Evolutionary conservation across 2,888 invertebrate genomes (phyloP).

Genomic region (Ormyrus nitidulus): DNA sequence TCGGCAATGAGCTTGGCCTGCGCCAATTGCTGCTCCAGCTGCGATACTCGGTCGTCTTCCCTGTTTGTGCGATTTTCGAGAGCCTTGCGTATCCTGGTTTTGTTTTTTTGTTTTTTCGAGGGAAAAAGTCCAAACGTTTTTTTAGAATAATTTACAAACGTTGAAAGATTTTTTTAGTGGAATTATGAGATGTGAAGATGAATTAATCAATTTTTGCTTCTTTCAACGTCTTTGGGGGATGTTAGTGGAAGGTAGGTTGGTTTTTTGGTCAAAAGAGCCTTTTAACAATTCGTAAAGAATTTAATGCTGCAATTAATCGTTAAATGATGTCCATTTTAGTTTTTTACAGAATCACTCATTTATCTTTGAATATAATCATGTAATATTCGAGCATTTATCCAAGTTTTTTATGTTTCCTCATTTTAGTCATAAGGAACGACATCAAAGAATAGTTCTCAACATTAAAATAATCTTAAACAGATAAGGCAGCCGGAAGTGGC

Average conservation of each 20-base stretch:
- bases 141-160: constrained; percentile 18
- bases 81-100: constrained; percentile 94
- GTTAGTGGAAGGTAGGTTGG: not conserved
- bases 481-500: constrained; percentile 27
- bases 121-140: constrained; percentile 16
- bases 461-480: constrained; percentile 7
- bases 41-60: constrained; percentile 99
- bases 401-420: too few relatives aligned
- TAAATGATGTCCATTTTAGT: too few relatives aligned
- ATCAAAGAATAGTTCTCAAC: not conserved
- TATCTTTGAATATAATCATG: too few relatives aligned
- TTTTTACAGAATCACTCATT: too few relatives aligned
- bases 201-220: constrained; percentile 4
- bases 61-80: constrained; percentile 99
- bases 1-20: constrained; percentile 99
- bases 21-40: constrained; percentile 97
- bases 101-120: constrained; percentile 1
- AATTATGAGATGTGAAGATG: not conserved
- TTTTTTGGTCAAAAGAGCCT: too few relatives aligned
- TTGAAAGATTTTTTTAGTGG: constrained; percentile 28
- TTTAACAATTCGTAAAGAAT: too few relatives aligned
- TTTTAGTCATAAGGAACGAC: too few relatives aligned
- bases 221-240: constrained; percentile 32
- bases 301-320: too few relatives aligned
- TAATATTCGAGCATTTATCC: too few relatives aligned